phyloP scores from a whole-genome alignment of 2,888 invertebrate species.

The Acanthosoma haemorrhoidale region DNA sequence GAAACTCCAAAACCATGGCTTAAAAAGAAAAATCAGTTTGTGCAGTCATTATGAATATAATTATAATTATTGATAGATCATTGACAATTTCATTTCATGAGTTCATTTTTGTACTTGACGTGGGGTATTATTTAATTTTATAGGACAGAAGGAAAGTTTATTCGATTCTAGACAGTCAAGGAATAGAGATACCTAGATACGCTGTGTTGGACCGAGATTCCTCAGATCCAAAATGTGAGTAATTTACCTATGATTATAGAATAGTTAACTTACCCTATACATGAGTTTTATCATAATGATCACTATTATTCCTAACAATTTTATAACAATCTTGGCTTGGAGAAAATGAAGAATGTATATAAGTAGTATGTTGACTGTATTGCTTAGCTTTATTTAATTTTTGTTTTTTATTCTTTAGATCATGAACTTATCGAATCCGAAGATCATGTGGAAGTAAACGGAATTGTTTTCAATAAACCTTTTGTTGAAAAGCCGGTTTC shows the following conservation, averaged over 20 bases:
- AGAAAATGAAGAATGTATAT: no score
- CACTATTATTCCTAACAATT: no score
- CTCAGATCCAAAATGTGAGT: conserved; percentile 74
- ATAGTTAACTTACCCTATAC: no score
- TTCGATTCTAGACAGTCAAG: conserved; percentile 85
- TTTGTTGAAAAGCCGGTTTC: conserved; percentile 99
- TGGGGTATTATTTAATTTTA: conserved; percentile 34
- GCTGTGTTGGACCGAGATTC: conserved; percentile 94
- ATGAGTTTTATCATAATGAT: no score
- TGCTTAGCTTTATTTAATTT: not conserved
- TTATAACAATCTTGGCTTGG: no score
- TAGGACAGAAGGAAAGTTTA: conserved; percentile 91
- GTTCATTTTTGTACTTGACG: not conserved
- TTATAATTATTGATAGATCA: no score
- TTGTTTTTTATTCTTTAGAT: conserved; percentile 52
- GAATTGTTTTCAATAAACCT: conserved; percentile 91
- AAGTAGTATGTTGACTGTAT: not conserved
- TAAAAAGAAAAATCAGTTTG: no score
- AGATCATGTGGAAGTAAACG: conserved; percentile 95
- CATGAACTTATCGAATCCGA: conserved; percentile 90
- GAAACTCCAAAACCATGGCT: no score
- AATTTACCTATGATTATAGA: no score
- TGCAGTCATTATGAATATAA: no score
- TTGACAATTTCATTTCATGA: no score
- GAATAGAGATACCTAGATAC: conserved; percentile 96